Evolutionary conservation across 2,888 invertebrate species (phyloP), one percentile per base, ranked within the genome.

Genomic region (Stomorhina lunata): DNA sequence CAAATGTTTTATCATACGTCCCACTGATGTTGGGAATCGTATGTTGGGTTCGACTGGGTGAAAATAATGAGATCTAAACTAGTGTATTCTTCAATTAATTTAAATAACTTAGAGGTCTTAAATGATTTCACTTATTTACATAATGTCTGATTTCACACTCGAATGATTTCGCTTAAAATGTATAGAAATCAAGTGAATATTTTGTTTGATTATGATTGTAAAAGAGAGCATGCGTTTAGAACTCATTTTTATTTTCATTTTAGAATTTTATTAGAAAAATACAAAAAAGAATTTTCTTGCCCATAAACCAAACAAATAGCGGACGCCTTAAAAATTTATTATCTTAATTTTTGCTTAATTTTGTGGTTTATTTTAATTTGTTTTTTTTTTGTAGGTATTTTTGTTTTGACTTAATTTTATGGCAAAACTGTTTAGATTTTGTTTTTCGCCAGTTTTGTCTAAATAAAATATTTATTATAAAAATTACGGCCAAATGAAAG

Each of bases 1-100:
- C 9, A 15, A 25, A 34, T 61, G 32, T 61, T 20, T 12, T 17
- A 7, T 32, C 7, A n/a, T 43, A 55, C 15, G 34, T 68, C 15
- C 53, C 53, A 63, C 43, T 63, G 43, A 63, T 53, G 73, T 73
- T 73, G 12, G 32, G n/a, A 20, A 5, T 63, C 9, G 10, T 7
- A 43, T 22, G 55, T 43, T 9, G 22, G 4, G n/a, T n/a, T 50
- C 22, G 63, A 15, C 25, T n/a, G 45, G 7, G 17, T 45, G 45
- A 1, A 5, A 43, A 12, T n/a, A n/a, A n/a, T 5, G 12, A 6
- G n/a, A 22, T 48, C 22, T 50, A n/a, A 50, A 50, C 6, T 22
- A 50, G n/a, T 50, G 25, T 1, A 43, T 7, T 43, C 17, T 43
- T 43, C n/a, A 1, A 17, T 7, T 5, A 17, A 4, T 17, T 12